A percentile compares a stretch with the other conserved stretches of the same genome.
These are phyloP conservation scores for Lamellibrachia luymesi DNA, from an alignment of 1,140 invertebrate species.

Conservation along the genomic window DNA sequence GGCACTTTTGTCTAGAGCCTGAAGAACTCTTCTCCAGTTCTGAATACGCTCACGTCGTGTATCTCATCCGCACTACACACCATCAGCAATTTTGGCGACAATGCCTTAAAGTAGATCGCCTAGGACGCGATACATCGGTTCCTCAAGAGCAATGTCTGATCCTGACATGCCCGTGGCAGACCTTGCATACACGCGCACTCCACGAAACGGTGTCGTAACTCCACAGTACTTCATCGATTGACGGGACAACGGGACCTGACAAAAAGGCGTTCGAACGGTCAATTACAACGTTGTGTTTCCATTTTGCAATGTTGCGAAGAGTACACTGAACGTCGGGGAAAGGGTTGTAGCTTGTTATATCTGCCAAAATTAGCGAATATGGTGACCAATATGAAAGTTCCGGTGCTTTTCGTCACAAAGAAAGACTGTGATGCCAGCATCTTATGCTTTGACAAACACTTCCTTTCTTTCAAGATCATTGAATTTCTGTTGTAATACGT, in stretches of 20 bases:
- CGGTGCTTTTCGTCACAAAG: too few relatives aligned
- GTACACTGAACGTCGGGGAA: conserved; percentile 20
- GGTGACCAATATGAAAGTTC: too few relatives aligned
- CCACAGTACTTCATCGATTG: background rate
- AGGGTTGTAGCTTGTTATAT: conserved; percentile 16
- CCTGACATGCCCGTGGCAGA: background rate
- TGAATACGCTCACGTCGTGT: background rate
- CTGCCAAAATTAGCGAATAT: background rate
- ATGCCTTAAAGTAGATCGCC: background rate
- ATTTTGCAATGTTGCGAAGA: conserved; percentile 20
- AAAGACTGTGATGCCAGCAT: too few relatives aligned
- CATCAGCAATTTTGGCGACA: conserved; percentile 4
- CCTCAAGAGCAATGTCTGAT: background rate
- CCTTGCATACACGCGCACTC: background rate
- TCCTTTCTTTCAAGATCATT: too few relatives aligned
- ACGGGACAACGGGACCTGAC: too few relatives aligned
- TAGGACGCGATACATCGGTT: background rate
- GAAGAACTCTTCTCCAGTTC: background rate
- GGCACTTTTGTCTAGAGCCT: conserved; percentile 13
- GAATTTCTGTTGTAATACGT: too few relatives aligned
- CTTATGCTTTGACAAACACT: too few relatives aligned
- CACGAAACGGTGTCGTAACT: background rate
- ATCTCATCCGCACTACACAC: background rate
- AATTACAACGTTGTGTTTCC: conserved; percentile 22
- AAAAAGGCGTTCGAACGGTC: conserved; percentile 19